Evolutionary conservation across 2,113 vertebrate genomes (phyloP), one percentile per base, ranked within the genome.

Genomic region (Zapus hudsonius): DNA sequence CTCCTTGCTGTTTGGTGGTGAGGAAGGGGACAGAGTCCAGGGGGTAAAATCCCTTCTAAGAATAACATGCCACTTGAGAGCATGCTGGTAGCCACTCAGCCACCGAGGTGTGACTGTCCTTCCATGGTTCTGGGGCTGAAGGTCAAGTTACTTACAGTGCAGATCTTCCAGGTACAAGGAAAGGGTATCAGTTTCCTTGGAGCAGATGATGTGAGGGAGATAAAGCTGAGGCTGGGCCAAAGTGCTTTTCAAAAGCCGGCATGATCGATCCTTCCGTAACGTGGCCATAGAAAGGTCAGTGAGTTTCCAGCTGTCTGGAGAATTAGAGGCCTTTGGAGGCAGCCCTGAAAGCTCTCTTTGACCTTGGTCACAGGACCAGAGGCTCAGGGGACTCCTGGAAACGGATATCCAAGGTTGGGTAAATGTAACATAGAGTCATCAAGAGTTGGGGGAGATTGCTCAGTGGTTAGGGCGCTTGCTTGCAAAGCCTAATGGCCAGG

Each of bases 121-220:
- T 88, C 82, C 75, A 38, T 1, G 5, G 47, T 61, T 40, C 40
- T 90, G 44, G 72, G 59, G 55, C 63, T 81, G 81, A 91, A 95
- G 87, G 92, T 91, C 87, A 95, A 4, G 22, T 38, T 94, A n/a
- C 89, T 91, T 94, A 91, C 67, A 94, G 66, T 15, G 40, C 6
- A 55, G 27, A 70, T 66, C 55, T n/a, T n/a, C 78, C 74, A 4
- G 22, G 81, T 63, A 90, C 47, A 20, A 29, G 80, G 40, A 20
- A 29, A 76, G 40, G 42, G 36, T 52, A 76, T 38, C 3, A 0
- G 23, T 80, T 70, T 76, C 90, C 72, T 92, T 42, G 27, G 33
- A 72, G 67, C n/a, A 23, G n/a, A 23, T 9, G 79, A 44, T 6
- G 67, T 55, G 23, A 11, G 31, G 0, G n/a, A 92, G 91, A 89